phyloP scores from a whole-genome alignment of 92 coral and sea anemone genomes.

The Isaurus tuberculatus region DNA sequence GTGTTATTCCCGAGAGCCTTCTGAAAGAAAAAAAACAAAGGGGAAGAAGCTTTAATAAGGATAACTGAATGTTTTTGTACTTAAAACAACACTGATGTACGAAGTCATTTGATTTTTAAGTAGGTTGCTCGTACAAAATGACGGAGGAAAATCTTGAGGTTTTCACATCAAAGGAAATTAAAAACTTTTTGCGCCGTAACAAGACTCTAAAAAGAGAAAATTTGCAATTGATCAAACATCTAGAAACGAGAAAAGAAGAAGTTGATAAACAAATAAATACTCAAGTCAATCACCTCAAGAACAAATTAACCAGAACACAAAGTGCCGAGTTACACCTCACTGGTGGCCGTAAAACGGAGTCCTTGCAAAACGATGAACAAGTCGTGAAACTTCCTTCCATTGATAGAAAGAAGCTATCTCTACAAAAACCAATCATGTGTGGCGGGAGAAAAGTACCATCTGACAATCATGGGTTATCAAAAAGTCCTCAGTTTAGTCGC shows the following conservation, averaged over 20 bases:
- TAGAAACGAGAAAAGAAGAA: conserved; percentile 30
- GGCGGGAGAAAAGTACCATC: not conserved
- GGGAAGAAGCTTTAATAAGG: not conserved
- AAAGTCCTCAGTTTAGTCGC: not conserved
- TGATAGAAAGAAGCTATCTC: not conserved
- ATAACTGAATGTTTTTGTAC: not conserved
- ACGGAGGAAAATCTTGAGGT: not conserved
- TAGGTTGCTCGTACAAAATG: not conserved
- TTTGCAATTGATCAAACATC: not conserved
- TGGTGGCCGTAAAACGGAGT: not conserved
- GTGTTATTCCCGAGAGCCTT: not conserved
- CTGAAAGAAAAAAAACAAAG: not conserved
- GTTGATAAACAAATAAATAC: conserved; percentile 17
- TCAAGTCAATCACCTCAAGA: conserved; percentile 1
- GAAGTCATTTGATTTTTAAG: not conserved
- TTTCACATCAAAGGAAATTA: conserved; percentile 22
- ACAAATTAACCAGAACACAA: not conserved
- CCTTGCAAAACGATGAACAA: not conserved
- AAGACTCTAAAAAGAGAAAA: conserved; percentile 7
- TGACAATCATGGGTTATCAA: not conserved
- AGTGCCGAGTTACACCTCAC: not conserved
- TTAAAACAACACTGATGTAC: not conserved
- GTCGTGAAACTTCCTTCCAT: conserved; percentile 10
- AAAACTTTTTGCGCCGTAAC: conserved; percentile 2
- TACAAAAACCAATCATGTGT: conserved; percentile 1